Base-by-base conservation (phyloP, 35 echinoderm and acorn worm genomes). In the Amphiura filiformis region DNA sequence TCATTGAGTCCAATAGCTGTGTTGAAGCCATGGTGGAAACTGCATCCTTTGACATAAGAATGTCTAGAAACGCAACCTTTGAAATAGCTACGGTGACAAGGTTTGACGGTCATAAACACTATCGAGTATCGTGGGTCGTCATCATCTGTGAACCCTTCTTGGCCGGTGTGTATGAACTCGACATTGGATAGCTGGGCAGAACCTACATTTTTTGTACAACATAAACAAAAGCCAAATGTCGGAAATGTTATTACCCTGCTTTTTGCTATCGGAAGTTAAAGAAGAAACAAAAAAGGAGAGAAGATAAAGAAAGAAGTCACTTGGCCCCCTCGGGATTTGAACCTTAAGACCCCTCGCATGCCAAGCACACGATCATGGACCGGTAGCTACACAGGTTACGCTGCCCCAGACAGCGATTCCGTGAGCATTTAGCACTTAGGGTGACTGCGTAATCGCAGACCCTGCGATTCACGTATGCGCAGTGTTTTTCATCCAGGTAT, bases 81-180 rank as follows among this genome's bases (percentile, higher is more conserved):
- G n/a, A n/a, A n/a, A 11, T 32, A 37, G 1, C 14, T 34, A 13
- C 33, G 32, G 7, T 56, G 13, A 0, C 47, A 75, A 17, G 35
- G 22, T 30, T 76, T 76, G 36, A 34, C 52, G 44, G 78, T 76
- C 33, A 88, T 22, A 47, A 79, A 88, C 17, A 70, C 75, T 18
- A 88, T 32, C 17, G 86, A 88, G 35, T 79, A 88, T 14, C 86
- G 75, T 31, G 86, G 86, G 34, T 88, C 86, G 52, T 32, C 78
- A 31, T 47, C 47, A 39, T 88, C 86, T 17, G 86, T 76, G 61
- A 64, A 88, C 22, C 86, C 86, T 57, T 88, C 86, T 33, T 88
- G 86, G 0, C 86, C 86, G 34, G 33, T 77, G 38, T 35, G 86
- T 1, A 77, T 39, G 56, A 88, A 88, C 39, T 88, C 86, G 23